Evolutionary conservation across 1,140 invertebrate genomes (phyloP).

Genomic region (Ostrea edulis): DNA sequence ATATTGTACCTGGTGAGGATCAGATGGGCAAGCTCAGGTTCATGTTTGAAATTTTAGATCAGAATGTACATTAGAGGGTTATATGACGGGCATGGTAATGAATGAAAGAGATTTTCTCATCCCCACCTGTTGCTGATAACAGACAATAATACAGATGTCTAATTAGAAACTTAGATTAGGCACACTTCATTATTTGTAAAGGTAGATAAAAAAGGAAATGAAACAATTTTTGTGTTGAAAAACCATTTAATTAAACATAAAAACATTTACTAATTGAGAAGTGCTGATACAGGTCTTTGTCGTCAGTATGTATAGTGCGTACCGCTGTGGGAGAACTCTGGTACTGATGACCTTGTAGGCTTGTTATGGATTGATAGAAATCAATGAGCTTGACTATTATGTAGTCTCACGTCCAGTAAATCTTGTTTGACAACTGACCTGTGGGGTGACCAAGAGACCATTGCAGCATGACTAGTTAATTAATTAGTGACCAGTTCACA

Average conservation of each 20-base stretch:
- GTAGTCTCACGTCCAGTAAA: neutral
- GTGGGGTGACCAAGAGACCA: slow-evolving; percentile 1
- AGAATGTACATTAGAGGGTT: neutral
- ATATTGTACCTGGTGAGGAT: neutral
- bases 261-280: neutral
- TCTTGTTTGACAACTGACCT: neutral
- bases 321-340: neutral
- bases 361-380: neutral
- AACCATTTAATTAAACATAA: neutral
- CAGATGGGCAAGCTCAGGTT: neutral
- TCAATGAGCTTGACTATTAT: slow-evolving; percentile 2
- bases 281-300: neutral
- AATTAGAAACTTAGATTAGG: neutral
- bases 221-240: neutral
- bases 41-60: neutral
- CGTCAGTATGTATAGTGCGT: too few relatives aligned
- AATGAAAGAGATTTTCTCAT: neutral
- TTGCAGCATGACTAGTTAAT: neutral
- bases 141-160: neutral
- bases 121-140: neutral
- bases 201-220: neutral
- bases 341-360: neutral
- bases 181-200: neutral
- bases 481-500: neutral
- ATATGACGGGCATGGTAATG: neutral